Evolutionary conservation across 2,888 invertebrate species (phyloP).

Genomic region (Congeria kusceri): DNA sequence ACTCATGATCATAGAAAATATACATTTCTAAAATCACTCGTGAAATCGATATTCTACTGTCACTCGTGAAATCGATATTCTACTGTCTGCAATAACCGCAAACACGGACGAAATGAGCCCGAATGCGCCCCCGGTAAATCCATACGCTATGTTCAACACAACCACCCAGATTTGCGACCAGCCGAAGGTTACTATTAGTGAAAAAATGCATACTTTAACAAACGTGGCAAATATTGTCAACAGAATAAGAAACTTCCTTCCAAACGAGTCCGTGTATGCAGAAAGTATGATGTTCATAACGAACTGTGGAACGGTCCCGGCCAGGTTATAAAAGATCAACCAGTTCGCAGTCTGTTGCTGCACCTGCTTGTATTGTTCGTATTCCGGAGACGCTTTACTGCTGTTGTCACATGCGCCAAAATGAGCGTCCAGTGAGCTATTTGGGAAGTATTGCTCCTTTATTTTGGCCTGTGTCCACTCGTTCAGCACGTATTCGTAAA

Average conservation of each 20-base stretch:
- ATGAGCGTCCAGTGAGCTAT: background rate
- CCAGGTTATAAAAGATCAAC: conserved; percentile 26
- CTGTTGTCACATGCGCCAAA: conserved; percentile 16
- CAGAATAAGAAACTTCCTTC: conserved; percentile 34
- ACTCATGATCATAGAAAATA: no score
- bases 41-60: no score
- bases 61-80: no score
- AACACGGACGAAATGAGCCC: conserved; percentile 26
- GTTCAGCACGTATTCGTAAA: conserved; percentile 18
- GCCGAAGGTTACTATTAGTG: conserved; percentile 15
- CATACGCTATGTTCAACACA: conserved; percentile 16
- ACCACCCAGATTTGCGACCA: conserved; percentile 5
- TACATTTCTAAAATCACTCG: no score
- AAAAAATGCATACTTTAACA: conserved; percentile 7
- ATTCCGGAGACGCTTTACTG: conserved; percentile 28
- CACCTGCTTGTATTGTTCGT: conserved; percentile 27
- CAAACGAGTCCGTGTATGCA: conserved; percentile 36
- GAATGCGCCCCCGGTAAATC: conserved; percentile 13
- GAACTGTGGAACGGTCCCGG: conserved; percentile 8
- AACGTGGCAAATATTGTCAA: conserved; percentile 9
- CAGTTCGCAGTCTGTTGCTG: conserved; percentile 35
- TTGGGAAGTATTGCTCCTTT: conserved; percentile 9
- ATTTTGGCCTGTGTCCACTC: conserved; percentile 39
- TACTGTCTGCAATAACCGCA: conserved; percentile 26
- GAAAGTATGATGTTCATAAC: conserved; percentile 20